Base-by-base conservation (phyloP, 1,140 invertebrate genomes). In the Chionoecetes opilio region DNA sequence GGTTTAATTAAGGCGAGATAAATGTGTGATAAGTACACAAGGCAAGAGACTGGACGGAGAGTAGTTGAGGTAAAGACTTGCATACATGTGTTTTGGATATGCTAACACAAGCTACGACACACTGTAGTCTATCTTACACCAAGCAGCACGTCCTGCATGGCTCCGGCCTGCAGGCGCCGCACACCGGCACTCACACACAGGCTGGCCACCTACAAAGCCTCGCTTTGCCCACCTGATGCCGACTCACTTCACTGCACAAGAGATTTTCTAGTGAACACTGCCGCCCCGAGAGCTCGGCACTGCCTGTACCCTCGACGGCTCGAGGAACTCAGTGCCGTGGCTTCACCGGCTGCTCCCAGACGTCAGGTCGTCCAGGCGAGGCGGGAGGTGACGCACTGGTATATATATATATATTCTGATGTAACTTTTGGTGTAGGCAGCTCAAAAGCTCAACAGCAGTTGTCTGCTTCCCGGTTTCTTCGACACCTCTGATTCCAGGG, bases 21-120 rank as follows among this genome's bases (percentile, higher is more conserved):
- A 26, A 32, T 8, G 63, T 75, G 63, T 75, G 11, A 53, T 53
- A 75, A 75, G 89, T 75, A 53, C 29, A 53, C 26, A 35, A 91
- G 89, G 89, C 89, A 75, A 38, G 5, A 90, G 89, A 91, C 53
- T 75, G 89, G 89, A 91, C 89, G 89, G 89, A 75, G 21, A 75
- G 21, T 75, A 75, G 63, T n/a, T 75, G 63, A 75, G 63, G 63
- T 75, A 75, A 75, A 75, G 21, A 75, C 63, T 75, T 75, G 63
- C 63, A 75, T 75, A 75, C 63, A n/a, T 75, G 63, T 75, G 63
- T 17, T n/a, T 75, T 21, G 21, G 46, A 75, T n/a, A 75, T 26
- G n/a, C 63, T 75, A 75, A 75, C 21, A n/a, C n/a, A 75, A 75
- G 63, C 63, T 75, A 75, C 63, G 63, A 75, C 63, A 75, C 63